Percentiles rank a stretch among this genome's conserved stretches.
Evolutionary conservation across 2,113 vertebrate genomes (phyloP).

Genomic region (Paradisaea rubra): DNA sequence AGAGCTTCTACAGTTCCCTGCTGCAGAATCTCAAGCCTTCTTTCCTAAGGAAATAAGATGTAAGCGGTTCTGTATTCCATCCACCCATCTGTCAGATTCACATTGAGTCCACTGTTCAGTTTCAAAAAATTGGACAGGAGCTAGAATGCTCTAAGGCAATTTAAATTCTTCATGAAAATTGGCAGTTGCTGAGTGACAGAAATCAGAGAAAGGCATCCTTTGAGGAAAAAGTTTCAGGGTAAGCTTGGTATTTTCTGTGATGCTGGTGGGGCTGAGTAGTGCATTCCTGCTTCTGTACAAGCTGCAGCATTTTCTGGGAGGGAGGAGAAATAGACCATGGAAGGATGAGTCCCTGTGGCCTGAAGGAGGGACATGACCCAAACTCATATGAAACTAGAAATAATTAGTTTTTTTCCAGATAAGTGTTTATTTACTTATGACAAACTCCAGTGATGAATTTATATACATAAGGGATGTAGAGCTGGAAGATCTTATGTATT

Average conservation of each 20-base stretch:
- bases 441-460: not conserved
- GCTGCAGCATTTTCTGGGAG: not conserved
- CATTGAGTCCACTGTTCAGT: not conserved
- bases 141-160: not conserved
- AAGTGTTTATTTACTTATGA: not conserved
- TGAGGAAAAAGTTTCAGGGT: not conserved
- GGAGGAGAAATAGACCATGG: not conserved
- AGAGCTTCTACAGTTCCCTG: not conserved
- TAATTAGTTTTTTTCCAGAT: not conserved
- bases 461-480: not conserved
- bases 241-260: not conserved
- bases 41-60: not conserved
- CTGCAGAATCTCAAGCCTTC: not conserved
- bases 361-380: not conserved
- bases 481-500: not conserved
- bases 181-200: not conserved
- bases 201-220: not conserved
- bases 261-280: not conserved
- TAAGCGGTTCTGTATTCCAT: not conserved
- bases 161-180: not conserved
- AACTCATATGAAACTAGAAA: not conserved
- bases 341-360: not conserved
- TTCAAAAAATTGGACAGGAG: not conserved
- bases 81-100: not conserved
- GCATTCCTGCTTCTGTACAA: not conserved